These are phyloP conservation scores for Morus bassanus DNA, from an alignment of 2,797 vertebrate genomes.

Conservation along the genomic window DNA sequence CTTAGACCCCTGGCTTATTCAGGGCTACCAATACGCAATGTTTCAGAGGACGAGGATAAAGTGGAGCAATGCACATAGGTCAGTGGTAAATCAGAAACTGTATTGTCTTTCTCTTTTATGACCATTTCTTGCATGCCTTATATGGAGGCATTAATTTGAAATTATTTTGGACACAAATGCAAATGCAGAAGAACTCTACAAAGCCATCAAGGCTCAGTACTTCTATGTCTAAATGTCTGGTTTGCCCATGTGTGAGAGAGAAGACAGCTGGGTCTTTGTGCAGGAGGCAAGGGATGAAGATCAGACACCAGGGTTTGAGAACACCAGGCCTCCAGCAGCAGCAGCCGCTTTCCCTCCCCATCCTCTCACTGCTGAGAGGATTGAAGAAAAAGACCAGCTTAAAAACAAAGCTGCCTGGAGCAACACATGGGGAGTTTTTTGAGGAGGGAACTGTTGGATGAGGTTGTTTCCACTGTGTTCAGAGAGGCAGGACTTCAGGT, in stretches of 20 bases:
- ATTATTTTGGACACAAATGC: not conserved
- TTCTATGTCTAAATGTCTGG: not conserved
- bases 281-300: not conserved
- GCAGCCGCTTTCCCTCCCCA: not conserved
- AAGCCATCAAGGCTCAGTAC: not conserved
- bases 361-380: not conserved
- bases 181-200: not conserved
- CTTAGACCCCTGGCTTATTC: not conserved
- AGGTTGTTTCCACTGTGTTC: not conserved
- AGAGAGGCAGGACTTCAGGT: not conserved
- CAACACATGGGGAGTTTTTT: not conserved
- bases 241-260: not conserved
- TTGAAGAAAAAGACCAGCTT: not conserved
- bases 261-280: not conserved
- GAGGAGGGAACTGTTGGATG: not conserved
- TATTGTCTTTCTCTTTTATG: not conserved
- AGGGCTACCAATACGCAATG: not conserved
- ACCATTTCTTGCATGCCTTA: not conserved
- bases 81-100: not conserved
- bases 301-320: not conserved
- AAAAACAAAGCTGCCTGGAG: not conserved
- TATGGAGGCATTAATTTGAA: not conserved
- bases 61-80: not conserved
- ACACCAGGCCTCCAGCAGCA: not conserved
- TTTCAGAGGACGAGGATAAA: not conserved